Percentiles rank a stretch among this genome's conserved stretches.
Conservation (phyloP, 2,797 vertebrate species). For the Podargus strigoides region DNA sequence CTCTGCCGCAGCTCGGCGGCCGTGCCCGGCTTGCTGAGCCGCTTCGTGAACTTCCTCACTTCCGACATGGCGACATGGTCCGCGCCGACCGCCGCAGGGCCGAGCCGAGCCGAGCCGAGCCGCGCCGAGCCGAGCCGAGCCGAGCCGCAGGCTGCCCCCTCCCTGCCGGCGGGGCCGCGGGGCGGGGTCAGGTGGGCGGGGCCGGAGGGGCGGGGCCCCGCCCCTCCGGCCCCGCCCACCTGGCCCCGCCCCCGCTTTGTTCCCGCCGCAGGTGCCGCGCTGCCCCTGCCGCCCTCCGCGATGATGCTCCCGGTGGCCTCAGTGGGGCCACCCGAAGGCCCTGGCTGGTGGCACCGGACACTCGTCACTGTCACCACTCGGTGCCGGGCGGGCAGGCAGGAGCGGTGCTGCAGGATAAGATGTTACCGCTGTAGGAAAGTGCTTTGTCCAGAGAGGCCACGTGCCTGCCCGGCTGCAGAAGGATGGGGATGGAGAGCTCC, state of each 20-base stretch:
- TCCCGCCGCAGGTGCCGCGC: background rate
- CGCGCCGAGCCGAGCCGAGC: background rate
- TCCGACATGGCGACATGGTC: slow-evolving; percentile 74
- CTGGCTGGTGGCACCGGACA: too few species aligned
- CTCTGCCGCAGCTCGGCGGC: slow-evolving; percentile 93
- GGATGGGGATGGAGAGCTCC: background rate
- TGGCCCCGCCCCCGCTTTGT: background rate
- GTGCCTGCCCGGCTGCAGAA: background rate
- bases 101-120: background rate
- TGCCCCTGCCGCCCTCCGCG: too few species aligned
- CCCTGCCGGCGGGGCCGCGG: background rate
- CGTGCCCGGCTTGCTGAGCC: slow-evolving; percentile 93
- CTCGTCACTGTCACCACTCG: too few species aligned
- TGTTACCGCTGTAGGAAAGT: background rate
- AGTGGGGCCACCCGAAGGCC: too few species aligned
- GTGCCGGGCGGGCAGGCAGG: too few species aligned
- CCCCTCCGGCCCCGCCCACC: background rate
- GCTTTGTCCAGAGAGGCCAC: accelerated
- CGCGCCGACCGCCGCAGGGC: background rate
- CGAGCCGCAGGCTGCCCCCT: background rate
- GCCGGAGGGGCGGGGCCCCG: background rate
- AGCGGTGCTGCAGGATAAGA: too few species aligned
- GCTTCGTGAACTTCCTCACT: slow-evolving; percentile 94
- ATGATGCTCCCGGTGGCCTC: too few species aligned
- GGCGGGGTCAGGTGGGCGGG: background rate